Evolutionary conservation across 1,140 invertebrate genomes (phyloP), one percentile per base, ranked within the genome.

Genomic region (Temnothorax curvispinosus): DNA sequence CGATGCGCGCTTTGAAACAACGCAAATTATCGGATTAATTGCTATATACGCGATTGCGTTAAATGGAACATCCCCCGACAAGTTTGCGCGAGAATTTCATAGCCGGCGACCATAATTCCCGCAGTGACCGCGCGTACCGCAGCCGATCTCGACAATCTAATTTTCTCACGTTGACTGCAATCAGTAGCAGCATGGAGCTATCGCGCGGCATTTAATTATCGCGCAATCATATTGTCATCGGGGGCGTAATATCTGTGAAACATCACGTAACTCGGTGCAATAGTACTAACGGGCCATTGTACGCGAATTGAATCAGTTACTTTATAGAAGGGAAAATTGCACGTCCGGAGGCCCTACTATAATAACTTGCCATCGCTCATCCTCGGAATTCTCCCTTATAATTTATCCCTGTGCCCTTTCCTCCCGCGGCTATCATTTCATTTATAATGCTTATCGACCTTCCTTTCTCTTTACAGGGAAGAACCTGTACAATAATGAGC

Each of bases 401-500:
- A n/a, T 64, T 52, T 62, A 81, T 80, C 35, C n/a, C 13, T 9
- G 32, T 60, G 27, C 18, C 38, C 18, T 41, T 56, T 71, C 18
- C 18, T 15, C 13, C 2, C 52, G 0, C 21, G 11, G 1, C 54
- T 44, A 76, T 82, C 74, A 71, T 54, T 85, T 52, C 62, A 60
- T 90, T 87, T 62, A 60, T 76, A 32, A 54, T 50, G 62, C 88
- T 80, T n/a, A 27, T 75, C 21, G 32, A 52, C 77, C 90, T 93
- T 95, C 94, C 94, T 94, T 95, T 96, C 91, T 95, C 93, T 97
- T 84, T 98, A 75, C 96, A 99, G 98, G 98, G 88, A 99, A 99
- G 97, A 99, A 99, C 96, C 97, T 99, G 92, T 99, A 99, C 97
- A 99, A 99, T 97, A 99, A 99, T 97, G 99, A 99, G 97, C 99